phyloP scores from a whole-genome alignment of 1,140 invertebrate genomes.

The Drosophila pseudoananassae region DNA sequence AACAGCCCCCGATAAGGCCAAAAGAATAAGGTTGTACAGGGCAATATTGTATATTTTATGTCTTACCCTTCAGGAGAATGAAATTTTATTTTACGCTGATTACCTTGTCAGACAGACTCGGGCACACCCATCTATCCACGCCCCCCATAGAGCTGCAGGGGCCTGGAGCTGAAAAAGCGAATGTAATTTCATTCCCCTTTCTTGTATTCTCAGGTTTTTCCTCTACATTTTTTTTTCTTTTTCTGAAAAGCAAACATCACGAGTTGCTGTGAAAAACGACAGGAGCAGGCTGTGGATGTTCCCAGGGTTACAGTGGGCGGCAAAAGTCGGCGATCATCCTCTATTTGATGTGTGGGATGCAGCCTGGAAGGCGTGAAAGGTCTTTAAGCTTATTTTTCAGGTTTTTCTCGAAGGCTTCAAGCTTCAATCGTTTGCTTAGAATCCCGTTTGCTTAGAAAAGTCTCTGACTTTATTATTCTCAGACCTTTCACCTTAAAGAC shows the following conservation, averaged over 20 bases:
- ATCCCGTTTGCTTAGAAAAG: constrained; percentile 13
- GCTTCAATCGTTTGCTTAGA: constrained; percentile 5
- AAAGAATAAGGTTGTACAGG: constrained; percentile 1
- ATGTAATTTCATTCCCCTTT: constrained; percentile 67
- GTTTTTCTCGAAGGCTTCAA: not conserved
- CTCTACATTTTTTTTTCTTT: not conserved
- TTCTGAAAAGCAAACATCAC: constrained; percentile 16
- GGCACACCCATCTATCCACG: constrained; percentile 40
- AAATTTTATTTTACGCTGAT: constrained; percentile 76
- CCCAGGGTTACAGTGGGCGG: constrained; percentile 55
- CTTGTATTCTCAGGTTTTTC: not conserved
- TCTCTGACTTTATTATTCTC: no score
- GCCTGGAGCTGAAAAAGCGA: constrained; percentile 45
- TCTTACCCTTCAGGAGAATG: constrained; percentile 54
- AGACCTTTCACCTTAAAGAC: constrained; percentile 10
- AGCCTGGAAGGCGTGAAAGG: constrained; percentile 12
- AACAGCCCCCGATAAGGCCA: constrained; percentile 16
- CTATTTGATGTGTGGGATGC: constrained; percentile 4
- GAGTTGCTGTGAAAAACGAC: constrained; percentile 17
- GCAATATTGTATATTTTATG: constrained; percentile 54
- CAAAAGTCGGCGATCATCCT: constrained; percentile 62
- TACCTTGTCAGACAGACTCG: constrained; percentile 64
- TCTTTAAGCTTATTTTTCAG: constrained; percentile 17
- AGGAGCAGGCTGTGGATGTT: constrained; percentile 48
- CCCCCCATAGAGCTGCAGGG: not conserved